phyloP scores from a whole-genome alignment of 2,797 vertebrate genomes.

The Echeneis naucrates region DNA sequence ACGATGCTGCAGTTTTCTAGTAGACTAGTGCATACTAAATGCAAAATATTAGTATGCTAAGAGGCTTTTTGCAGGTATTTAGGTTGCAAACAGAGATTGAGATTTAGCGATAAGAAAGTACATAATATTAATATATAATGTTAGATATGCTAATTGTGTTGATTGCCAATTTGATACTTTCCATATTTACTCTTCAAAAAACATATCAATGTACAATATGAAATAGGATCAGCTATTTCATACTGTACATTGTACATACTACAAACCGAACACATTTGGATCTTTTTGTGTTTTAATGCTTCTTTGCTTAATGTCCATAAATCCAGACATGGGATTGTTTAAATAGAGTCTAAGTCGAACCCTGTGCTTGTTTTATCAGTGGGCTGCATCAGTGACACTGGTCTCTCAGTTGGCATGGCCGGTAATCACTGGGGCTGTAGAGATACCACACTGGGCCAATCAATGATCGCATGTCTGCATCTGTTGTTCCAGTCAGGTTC shows the following conservation, averaged over 20 bases:
- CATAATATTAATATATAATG: no score
- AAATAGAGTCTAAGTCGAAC: neutral
- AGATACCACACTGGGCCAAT: constrained; percentile 58
- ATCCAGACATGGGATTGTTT: neutral
- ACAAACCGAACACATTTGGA: no score
- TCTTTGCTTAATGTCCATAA: no score
- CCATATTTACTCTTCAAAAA: no score
- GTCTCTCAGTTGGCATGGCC: constrained; percentile 53
- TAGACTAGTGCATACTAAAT: no score
- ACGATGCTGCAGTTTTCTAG: neutral
- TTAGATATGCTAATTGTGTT: no score
- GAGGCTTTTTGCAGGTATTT: neutral
- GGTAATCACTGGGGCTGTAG: constrained; percentile 51
- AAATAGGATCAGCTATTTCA: no score
- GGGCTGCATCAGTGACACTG: constrained; percentile 14
- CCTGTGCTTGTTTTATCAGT: constrained; percentile 7
- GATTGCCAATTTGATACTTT: neutral
- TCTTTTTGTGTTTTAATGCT: no score
- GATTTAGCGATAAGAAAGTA: no score
- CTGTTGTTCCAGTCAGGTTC: constrained; percentile 52
- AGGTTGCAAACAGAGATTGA: no score
- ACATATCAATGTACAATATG: neutral
- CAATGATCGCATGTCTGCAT: constrained; percentile 45
- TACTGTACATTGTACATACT: no score
- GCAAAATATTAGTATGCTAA: no score